phyloP scores from a whole-genome alignment of 2,113 vertebrate species.

The Dinomys branickii region DNA sequence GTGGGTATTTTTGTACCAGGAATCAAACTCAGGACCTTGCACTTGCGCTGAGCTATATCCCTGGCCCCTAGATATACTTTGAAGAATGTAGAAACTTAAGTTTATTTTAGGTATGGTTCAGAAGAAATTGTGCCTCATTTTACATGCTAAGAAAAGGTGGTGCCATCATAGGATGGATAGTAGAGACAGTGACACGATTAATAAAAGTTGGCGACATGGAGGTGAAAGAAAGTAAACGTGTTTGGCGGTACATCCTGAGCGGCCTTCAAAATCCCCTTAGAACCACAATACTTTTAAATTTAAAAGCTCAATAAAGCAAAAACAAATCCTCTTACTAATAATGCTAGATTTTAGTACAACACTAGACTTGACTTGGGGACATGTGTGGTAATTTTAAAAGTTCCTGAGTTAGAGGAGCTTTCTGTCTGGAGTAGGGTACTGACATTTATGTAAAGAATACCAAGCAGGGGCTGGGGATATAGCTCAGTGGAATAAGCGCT shows the following conservation, averaged over 20 bases:
- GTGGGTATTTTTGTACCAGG: too few species aligned
- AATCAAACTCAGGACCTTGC: too few species aligned
- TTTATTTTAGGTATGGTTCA: neutral
- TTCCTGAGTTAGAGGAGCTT: neutral
- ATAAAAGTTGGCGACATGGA: neutral
- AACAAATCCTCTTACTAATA: neutral
- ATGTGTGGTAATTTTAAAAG: neutral
- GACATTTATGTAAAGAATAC: too few species aligned
- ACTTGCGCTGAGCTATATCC: too few species aligned
- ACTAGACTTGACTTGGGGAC: neutral
- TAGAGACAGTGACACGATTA: neutral
- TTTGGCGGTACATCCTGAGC: neutral
- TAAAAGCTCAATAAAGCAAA: neutral
- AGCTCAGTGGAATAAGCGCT: too few species aligned
- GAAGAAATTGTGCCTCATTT: neutral
- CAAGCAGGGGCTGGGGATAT: too few species aligned
- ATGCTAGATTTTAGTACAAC: neutral
- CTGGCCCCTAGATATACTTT: too few species aligned
- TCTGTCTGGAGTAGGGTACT: neutral
- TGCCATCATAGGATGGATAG: neutral
- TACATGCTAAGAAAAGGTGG: neutral
- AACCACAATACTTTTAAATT: neutral
- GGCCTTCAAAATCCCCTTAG: neutral
- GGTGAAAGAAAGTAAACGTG: neutral
- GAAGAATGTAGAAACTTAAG: neutral